Conservation (phyloP, 2,797 vertebrate genomes). For the Hephaestus fuliginosus region DNA sequence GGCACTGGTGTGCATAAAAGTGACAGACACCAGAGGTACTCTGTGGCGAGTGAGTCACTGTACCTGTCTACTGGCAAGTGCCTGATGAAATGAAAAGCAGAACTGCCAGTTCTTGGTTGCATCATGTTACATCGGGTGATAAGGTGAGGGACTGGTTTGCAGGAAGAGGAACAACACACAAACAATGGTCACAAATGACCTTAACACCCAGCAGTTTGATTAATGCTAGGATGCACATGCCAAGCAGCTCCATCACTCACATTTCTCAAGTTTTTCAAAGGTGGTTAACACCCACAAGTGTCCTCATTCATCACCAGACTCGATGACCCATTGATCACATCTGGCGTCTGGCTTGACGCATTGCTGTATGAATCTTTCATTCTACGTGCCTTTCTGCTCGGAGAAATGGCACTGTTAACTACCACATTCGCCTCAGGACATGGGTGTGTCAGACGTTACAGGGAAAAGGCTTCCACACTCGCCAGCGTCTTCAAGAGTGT, state of each 20-base stretch:
- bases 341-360: slow-evolving; percentile 9
- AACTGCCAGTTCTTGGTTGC: slow-evolving; percentile 55
- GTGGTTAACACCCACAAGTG: slow-evolving; percentile 13
- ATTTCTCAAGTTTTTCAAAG: slow-evolving; percentile 17
- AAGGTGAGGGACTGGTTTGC: slow-evolving; percentile 33
- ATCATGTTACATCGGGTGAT: slow-evolving; percentile 47
- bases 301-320: slow-evolving; percentile 19
- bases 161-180: slow-evolving; percentile 36
- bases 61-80: slow-evolving; percentile 48
- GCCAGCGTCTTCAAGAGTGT: slow-evolving; percentile 43
- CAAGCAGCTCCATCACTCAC: neutral
- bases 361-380: neutral
- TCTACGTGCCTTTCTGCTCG: slow-evolving; percentile 15
- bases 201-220: neutral
- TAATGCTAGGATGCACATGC: neutral
- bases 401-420: slow-evolving; percentile 59
- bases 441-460: slow-evolving; percentile 48
- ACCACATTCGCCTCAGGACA: slow-evolving; percentile 33
- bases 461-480: slow-evolving; percentile 22
- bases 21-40: slow-evolving; percentile 45
- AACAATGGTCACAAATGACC: slow-evolving; percentile 5
- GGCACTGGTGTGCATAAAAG: slow-evolving; percentile 8
- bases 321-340: slow-evolving; percentile 6
- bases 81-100: slow-evolving; percentile 62
- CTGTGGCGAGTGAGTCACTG: slow-evolving; percentile 60